Conservation (phyloP, 2,113 vertebrate species). For the Vombatus ursinus region DNA sequence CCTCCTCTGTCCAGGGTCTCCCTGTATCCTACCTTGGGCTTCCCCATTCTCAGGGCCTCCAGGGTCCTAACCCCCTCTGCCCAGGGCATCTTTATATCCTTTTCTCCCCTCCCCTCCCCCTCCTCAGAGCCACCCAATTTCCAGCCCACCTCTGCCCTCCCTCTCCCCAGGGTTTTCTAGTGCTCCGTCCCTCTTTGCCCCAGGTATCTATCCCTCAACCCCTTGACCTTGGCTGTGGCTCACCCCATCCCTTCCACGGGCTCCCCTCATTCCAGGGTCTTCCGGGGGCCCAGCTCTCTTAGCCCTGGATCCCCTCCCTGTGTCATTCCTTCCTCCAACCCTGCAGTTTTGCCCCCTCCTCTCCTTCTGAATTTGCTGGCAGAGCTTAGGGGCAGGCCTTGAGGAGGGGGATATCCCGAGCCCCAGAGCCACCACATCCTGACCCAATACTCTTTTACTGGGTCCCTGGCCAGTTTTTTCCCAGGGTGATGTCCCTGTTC, state of each 20-base stretch:
- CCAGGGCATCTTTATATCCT: not conserved
- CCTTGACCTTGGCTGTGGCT: conserved; percentile 42
- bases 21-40: not conserved
- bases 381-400: not conserved
- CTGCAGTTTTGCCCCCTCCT: not conserved
- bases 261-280: conserved; percentile 32
- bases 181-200: conserved; percentile 43
- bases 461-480: not conserved
- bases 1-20: not conserved
- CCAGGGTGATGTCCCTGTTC: not conserved
- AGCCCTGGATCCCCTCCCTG: conserved; percentile 31
- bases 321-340: conserved; percentile 27
- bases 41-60: not conserved
- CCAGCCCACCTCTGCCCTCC: not conserved
- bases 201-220: conserved; percentile 45
- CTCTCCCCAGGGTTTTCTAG: not conserved
- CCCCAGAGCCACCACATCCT: not conserved
- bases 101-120: not conserved
- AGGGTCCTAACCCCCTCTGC: too few relatives aligned
- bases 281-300: conserved; percentile 51
- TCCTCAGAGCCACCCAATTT: too few relatives aligned
- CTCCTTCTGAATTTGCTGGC: not conserved
- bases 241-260: not conserved
- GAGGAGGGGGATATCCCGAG: not conserved
- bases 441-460: not conserved